Percentiles rank a stretch among this genome's conserved stretches.
Evolutionary conservation across 2,888 invertebrate genomes (phyloP).

Genomic region (Ditylenchus weischeri): DNA sequence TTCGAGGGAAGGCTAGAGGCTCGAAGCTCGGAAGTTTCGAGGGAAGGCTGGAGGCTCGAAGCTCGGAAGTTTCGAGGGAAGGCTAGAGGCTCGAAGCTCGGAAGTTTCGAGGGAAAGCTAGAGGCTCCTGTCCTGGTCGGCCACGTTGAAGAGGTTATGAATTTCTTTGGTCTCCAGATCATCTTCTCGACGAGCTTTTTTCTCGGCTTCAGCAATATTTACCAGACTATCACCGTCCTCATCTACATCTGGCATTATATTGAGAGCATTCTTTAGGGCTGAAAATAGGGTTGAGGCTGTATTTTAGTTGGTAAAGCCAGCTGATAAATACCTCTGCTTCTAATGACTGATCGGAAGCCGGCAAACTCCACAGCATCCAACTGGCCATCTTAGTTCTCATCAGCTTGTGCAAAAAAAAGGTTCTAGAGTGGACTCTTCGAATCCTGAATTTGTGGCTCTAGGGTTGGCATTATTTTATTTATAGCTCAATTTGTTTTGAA

Average conservation of each 20-base stretch:
- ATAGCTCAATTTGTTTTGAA: no score
- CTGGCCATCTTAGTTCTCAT: slow-evolving; percentile 56
- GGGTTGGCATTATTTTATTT: no score
- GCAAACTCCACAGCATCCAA: slow-evolving; percentile 56
- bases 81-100: slow-evolving; percentile 49
- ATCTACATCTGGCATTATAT: slow-evolving; percentile 35
- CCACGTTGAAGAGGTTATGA: slow-evolving; percentile 50
- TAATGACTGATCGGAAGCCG: slow-evolving; percentile 50
- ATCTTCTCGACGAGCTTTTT: slow-evolving; percentile 50
- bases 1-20: no score
- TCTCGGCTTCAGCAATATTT: slow-evolving; percentile 47
- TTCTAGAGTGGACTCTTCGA: slow-evolving; percentile 42
- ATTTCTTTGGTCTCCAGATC: slow-evolving; percentile 54
- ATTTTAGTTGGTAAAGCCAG: no score
- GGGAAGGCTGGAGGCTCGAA: no score
- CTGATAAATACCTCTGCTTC: slow-evolving; percentile 28
- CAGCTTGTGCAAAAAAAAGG: slow-evolving; percentile 57
- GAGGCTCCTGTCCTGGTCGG: slow-evolving; percentile 55
- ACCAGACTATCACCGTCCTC: slow-evolving; percentile 39
- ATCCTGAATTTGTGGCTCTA: slow-evolving; percentile 21
- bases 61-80: no score
- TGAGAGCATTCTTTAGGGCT: slow-evolving; percentile 42
- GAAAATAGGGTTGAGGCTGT: no score
- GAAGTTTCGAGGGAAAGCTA: no score
- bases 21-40: no score